Base-by-base conservation (phyloP, 2,888 invertebrate species). In the Lissonota sp. region DNA sequence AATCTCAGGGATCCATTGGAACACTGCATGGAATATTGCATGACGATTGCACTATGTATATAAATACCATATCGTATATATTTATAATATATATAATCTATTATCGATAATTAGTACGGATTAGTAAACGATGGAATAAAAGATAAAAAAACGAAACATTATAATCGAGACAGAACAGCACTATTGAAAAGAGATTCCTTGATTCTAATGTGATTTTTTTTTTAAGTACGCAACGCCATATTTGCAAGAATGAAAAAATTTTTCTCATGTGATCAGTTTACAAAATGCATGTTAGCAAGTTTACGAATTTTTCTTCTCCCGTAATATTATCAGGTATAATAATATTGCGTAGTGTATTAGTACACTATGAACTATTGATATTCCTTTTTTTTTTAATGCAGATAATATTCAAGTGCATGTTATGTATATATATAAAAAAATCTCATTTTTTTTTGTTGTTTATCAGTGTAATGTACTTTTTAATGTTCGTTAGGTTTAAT, bases 31-130 rank as follows among this genome's bases (percentile, higher is more conserved):
- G 86, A 87, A 86, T 85, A 88, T 87, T 79, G 84, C 79, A 84
- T 86, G 82, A 86, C 85, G 86, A 88, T 87, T 88, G 88, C 87
- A 86, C 87, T 88, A 86, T 87, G 84, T 88, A 88, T 26, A 26
- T 89, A 87, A 89, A 89, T 88, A 86, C 73, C 79, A 84, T 85
- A 84, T 86, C 80, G 82, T 84, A 85, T 84, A 84, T 84, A 82
- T 86, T 79, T 86, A 85, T 76, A 84, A 55, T 85, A 73, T 87
- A 77, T 84, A 82, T 72, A 55, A 70, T 60, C 14, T 60, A 70
- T 86, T 80, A 77, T 77, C 60, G 73, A 69, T 77, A 67, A 60
- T 73, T 77, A 77, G 14, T 80, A 80, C 73, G 69, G 69, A 64
- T 80, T 73, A 73, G 42, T 77, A 51, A 73, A 82, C 67, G 64